Evolutionary conservation across 2,888 invertebrate species (phyloP), one percentile per base, ranked within the genome.

Genomic region (Tridacna crocea): DNA sequence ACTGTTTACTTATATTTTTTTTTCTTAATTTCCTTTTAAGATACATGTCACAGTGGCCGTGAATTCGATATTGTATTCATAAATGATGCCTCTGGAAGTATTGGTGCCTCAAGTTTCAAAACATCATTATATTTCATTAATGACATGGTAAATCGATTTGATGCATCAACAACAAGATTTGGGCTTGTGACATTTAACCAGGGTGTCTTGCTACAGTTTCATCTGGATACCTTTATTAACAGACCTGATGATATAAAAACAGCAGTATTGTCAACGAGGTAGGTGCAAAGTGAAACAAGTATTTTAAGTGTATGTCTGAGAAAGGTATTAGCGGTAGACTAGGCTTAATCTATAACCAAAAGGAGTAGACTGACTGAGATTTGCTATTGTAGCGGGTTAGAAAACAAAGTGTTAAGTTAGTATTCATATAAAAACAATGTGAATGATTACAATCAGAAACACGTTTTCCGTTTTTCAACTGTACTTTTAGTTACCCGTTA

Each of bases 141-240:
- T 60, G 60, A 60, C 24, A n/a, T n/a, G 17, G 60, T 60, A 1
- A n/a, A 24, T 60, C 60, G 60, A 60, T 60, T 60, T 60, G 60
- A 60, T 60, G n/a, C 60, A 22, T 60, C 60, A 13, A 60, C 11
- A 60, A 60, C 60, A 60, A n/a, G 60, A n/a, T 60, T 60, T 60
- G 60, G 60, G n/a, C 24, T 60, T 12, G 60, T n/a, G 60, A 60
- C 60, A 60, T 60, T 60, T n/a, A 60, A n/a, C 24, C n/a, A n/a
- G 22, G n/a, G n/a, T 60, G 22, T 24, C 12, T 22, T 10, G n/a
- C n/a, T 60, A 60, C 60, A 60, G n/a, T 60, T 60, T 60, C 60
- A 60, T 60, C 60, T 60, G 0, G 60, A 60, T 60, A n/a, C 11
- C n/a, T 60, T 15, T n/a, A n/a, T 60, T 19, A 60, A 60, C 24